Base-by-base conservation (phyloP, 92 coral and sea anemone species). In the Anthopleura xanthogrammica region DNA sequence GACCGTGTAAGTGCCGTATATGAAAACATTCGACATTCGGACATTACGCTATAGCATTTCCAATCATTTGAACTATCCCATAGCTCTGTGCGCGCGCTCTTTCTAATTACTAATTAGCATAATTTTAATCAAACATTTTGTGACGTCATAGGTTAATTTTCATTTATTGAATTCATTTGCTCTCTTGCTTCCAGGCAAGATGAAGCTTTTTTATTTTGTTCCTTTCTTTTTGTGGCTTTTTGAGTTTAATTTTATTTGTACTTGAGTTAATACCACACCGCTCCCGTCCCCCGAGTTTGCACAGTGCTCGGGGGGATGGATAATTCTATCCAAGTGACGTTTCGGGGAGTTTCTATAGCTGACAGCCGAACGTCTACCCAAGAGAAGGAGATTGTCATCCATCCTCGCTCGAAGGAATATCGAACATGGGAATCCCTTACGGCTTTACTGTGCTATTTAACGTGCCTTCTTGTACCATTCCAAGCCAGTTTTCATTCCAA, bases 401-500 rank as follows among this genome's bases (percentile, higher is more conserved):
- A 80, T 85, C 97, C 97, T 77, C 93, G 97, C 43, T 84, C 93
- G 46, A 24, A 57, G 46, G 46, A 57, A 23, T 91, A 89, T 43
- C 90, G 93, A 17, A 56, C 41, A 84, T 93, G 95, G 97, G 95
- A 93, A 85, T 78, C 86, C 70, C 41, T 89, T 12, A 87, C 58
- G 60, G 40, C 87, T 8, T 1, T 93, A 17, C 77, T 83, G 10
- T 86, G 87, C 66, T 89, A 82, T 78, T 75, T 87, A 6, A 93
- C 91, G 10, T 93, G 94, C 10, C 83, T 93, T 56, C 20, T 93
- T 7, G 89, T 89, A n/a, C 95, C 95, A 60, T 91, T 82, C 52
- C 97, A 93, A 89, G 95, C 95, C 55, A 80, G 92, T 77, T 91
- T 91, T 80, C 78, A 93, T 77, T 89, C 97, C 43, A 41, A 85